phyloP scores from a whole-genome alignment of 2,888 invertebrate species.

The Mesorhabditis sp. region DNA sequence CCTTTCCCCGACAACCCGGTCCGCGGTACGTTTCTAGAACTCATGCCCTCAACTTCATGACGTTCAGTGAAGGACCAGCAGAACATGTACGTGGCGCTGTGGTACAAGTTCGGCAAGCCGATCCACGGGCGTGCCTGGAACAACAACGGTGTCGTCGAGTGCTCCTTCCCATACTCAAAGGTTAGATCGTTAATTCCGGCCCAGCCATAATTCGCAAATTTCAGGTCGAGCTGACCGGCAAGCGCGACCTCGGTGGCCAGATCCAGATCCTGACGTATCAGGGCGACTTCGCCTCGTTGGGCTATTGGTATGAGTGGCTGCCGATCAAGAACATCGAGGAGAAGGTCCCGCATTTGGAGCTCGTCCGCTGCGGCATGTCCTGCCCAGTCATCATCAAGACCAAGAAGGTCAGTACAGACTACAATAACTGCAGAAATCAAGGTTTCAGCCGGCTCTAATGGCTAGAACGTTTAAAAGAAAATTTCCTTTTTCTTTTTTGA shows the following conservation, averaged over 20 bases:
- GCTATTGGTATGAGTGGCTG: conserved; percentile 43
- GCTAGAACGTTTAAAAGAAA: too few species aligned
- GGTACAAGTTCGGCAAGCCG: conserved; percentile 48
- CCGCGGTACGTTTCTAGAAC: conserved; percentile 10
- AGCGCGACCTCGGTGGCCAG: conserved; percentile 38
- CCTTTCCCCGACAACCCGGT: conserved; percentile 43
- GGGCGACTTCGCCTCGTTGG: conserved; percentile 33
- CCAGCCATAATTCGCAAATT: background rate
- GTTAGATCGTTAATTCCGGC: background rate
- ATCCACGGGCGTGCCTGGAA: conserved; percentile 44
- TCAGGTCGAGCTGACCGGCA: conserved; percentile 34
- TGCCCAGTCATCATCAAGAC: conserved; percentile 36
- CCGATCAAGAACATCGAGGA: conserved; percentile 27
- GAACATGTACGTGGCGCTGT: conserved; percentile 17
- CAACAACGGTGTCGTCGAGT: conserved; percentile 12
- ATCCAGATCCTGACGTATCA: conserved; percentile 44
- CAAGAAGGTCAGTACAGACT: background rate
- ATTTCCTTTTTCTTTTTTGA: too few species aligned
- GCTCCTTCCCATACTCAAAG: conserved; percentile 42
- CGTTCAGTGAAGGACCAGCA: conserved; percentile 3
- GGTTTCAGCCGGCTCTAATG: too few species aligned
- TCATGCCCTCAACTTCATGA: too few species aligned
- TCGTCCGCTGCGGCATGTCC: conserved; percentile 37
- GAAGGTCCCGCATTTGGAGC: conserved; percentile 21
- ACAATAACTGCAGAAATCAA: too few species aligned